Evolutionary conservation across 2,888 invertebrate species (phyloP).

Genomic region (Ectemnius continuus): DNA sequence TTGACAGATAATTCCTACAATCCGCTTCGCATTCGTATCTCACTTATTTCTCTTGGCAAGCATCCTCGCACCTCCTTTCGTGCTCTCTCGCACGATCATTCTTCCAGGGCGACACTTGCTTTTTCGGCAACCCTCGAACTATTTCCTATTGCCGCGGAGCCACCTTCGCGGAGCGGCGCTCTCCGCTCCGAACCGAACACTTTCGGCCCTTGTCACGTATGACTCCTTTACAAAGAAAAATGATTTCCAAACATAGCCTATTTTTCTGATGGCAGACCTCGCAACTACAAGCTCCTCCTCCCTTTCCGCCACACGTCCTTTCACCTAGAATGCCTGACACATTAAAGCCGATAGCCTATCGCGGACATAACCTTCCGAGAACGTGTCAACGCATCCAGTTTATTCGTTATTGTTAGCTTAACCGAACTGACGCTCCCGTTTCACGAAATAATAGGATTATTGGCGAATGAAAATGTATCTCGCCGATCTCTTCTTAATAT

Average conservation of each 20-base stretch:
- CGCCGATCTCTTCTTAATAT: too few relatives aligned
- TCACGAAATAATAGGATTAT: too few relatives aligned
- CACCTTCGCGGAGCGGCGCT: neutral
- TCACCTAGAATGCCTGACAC: too few relatives aligned
- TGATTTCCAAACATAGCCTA: neutral
- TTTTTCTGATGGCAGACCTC: too few relatives aligned
- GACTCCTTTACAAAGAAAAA: constrained; percentile 4
- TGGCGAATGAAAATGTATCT: too few relatives aligned
- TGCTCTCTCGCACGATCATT: neutral
- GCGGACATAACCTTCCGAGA: too few relatives aligned
- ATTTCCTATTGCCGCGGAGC: neutral
- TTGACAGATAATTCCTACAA: constrained; percentile 2
- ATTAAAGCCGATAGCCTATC: too few relatives aligned
- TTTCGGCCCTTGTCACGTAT: neutral
- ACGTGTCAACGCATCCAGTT: too few relatives aligned
- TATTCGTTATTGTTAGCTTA: too few relatives aligned
- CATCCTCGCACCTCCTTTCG: neutral
- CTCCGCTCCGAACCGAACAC: neutral
- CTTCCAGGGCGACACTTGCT: constrained; percentile 3
- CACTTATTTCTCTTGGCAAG: constrained; percentile 4
- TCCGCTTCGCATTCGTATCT: neutral
- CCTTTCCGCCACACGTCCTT: too few relatives aligned
- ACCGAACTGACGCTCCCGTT: too few relatives aligned
- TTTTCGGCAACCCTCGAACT: constrained; percentile 1
- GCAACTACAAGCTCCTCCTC: too few relatives aligned